These are phyloP conservation scores for Centropus bengalensis DNA, from an alignment of 2,113 vertebrate species.

Conservation along the genomic window DNA sequence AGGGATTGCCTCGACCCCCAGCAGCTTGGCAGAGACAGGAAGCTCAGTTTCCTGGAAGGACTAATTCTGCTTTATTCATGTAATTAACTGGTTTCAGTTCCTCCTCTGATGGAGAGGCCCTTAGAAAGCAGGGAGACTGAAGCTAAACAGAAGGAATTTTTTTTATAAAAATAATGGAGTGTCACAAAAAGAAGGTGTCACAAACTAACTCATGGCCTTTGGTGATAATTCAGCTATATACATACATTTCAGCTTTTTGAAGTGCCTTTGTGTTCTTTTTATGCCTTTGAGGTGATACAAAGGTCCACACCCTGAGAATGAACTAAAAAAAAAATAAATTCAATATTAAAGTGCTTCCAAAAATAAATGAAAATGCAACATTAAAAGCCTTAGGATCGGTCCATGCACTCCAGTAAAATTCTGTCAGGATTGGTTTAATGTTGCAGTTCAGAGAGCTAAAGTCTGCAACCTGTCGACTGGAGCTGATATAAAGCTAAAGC, in stretches of 20 bases:
- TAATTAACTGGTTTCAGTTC: neutral
- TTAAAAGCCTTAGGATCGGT: neutral
- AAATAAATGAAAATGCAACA: neutral
- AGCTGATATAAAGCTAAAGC: neutral
- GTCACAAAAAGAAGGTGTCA: neutral
- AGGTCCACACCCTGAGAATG: neutral
- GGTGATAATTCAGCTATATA: neutral
- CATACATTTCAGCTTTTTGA: neutral
- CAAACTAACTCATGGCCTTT: rapidly evolving
- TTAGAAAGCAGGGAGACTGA: neutral
- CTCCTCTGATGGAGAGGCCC: neutral
- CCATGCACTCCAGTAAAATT: neutral
- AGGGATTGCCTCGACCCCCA: neutral
- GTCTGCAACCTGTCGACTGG: neutral
- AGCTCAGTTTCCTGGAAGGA: neutral
- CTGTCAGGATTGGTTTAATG: neutral
- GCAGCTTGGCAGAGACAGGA: neutral
- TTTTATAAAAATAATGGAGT: neutral
- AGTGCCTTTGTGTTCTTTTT: neutral
- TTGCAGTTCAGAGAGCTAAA: neutral
- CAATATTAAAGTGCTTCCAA: neutral
- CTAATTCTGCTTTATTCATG: neutral
- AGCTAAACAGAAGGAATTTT: neutral
- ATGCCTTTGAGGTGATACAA: neutral
- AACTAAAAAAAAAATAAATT: neutral